Evolutionary conservation across 2,888 invertebrate species (phyloP).

Genomic region (Sinodicranocentrus sp.): DNA sequence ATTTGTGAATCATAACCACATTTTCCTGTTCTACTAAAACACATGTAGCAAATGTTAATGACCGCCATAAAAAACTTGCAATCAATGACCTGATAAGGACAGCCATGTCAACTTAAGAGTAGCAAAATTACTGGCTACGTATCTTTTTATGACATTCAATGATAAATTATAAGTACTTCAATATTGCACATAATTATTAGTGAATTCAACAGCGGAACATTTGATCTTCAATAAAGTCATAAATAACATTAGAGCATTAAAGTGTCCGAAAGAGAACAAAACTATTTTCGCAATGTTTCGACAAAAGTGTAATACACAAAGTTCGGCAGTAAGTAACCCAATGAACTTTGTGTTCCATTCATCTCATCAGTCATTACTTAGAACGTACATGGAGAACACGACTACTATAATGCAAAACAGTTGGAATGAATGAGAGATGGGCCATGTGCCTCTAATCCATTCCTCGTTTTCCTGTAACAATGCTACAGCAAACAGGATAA

Average conservation of each 20-base stretch:
- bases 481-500: not conserved
- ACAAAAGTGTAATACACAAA: not conserved
- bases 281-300: not conserved
- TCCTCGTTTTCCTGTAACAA: conserved; percentile 13
- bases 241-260: too few species aligned
- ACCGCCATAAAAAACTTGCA: conserved; percentile 45
- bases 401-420: too few species aligned
- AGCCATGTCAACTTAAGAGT: not conserved
- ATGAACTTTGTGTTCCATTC: conserved; percentile 52
- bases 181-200: too few species aligned
- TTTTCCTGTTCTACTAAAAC: conserved; percentile 28
- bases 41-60: conserved; percentile 40
- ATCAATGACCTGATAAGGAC: conserved; percentile 46
- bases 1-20: too few species aligned
- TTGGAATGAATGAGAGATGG: conserved; percentile 10
- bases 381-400: too few species aligned
- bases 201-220: too few species aligned
- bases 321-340: conserved; percentile 34
- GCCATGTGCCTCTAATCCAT: conserved; percentile 33
- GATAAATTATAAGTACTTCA: too few species aligned
- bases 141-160: too few species aligned
- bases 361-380: conserved; percentile 14
- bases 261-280: too few species aligned
- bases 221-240: too few species aligned
- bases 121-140: too few species aligned